Conservation (phyloP, 2,113 vertebrate species). For the Saiga tatarica region DNA sequence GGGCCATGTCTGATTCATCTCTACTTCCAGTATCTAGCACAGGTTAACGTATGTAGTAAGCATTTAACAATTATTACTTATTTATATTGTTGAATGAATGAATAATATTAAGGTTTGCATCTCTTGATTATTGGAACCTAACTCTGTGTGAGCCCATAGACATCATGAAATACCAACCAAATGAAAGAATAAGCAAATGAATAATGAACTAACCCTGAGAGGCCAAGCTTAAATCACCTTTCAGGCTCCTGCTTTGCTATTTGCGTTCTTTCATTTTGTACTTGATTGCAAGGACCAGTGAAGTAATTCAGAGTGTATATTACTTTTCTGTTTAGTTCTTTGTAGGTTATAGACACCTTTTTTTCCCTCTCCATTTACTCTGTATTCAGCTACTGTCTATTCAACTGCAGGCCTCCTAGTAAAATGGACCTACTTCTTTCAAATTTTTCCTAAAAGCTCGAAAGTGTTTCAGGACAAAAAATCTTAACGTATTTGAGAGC, state of each 20-base stretch:
- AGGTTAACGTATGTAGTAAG: background rate
- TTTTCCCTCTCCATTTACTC: background rate
- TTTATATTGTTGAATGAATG: conserved; percentile 23
- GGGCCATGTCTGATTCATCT: background rate
- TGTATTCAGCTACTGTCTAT: background rate
- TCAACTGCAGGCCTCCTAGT: background rate
- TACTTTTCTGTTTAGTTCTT: background rate
- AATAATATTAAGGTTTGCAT: background rate
- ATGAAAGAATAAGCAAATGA: background rate
- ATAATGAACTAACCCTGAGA: background rate
- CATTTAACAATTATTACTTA: background rate
- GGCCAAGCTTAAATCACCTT: background rate
- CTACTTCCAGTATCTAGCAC: background rate
- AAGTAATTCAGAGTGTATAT: background rate
- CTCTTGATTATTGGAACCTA: background rate
- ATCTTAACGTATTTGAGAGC: background rate
- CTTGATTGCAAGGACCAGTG: background rate
- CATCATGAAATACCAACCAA: background rate
- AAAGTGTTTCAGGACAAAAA: background rate
- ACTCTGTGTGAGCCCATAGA: background rate
- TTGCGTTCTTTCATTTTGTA: background rate
- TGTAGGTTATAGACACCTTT: background rate
- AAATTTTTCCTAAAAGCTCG: background rate
- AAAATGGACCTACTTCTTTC: conserved; percentile 1
- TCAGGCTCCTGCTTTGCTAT: background rate